A percentile compares a stretch with the other conserved stretches of the same genome.
Conservation (phyloP, 2,888 invertebrate species). For the Pristionchus mayeri region DNA sequence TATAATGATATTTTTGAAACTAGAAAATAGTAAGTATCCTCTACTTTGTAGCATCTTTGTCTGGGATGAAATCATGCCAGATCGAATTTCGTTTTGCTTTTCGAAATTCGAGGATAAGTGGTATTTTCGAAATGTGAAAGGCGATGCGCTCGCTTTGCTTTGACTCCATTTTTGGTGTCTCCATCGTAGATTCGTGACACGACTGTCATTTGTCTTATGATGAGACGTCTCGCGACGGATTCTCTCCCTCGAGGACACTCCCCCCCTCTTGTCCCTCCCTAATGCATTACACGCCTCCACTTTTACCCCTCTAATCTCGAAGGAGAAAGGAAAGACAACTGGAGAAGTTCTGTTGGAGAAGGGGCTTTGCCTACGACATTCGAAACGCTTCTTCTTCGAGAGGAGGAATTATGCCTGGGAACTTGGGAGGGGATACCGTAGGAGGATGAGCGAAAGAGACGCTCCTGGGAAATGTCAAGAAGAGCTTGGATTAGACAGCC, state of each 20-base stretch:
- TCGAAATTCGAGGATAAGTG: conserved; percentile 14
- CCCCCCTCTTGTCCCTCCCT: not conserved
- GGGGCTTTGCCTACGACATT: not conserved
- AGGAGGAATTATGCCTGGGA: conserved; percentile 22
- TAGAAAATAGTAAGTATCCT: not conserved
- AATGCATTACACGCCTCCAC: conserved; percentile 37
- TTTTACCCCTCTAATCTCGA: conserved; percentile 3
- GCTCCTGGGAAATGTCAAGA: conserved; percentile 4
- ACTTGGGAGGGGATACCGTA: conserved; percentile 9
- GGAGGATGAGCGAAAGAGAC: not conserved
- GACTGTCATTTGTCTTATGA: conserved; percentile 37
- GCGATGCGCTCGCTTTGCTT: not conserved
- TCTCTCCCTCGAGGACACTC: not conserved
- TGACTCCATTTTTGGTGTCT: not conserved
- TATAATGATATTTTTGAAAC: too few species aligned
- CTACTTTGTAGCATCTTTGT: not conserved
- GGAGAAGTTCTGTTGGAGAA: conserved; percentile 8
- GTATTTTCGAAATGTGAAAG: not conserved
- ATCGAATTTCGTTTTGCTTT: not conserved
- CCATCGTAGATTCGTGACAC: not conserved
- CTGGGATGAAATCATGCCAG: not conserved
- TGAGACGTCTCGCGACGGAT: conserved; percentile 8
- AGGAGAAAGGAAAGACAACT: not conserved
- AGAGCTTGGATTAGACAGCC: conserved; percentile 14
- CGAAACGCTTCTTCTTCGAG: not conserved